Conservation (phyloP, 2,888 invertebrate species). For the Terebella lapidaria region DNA sequence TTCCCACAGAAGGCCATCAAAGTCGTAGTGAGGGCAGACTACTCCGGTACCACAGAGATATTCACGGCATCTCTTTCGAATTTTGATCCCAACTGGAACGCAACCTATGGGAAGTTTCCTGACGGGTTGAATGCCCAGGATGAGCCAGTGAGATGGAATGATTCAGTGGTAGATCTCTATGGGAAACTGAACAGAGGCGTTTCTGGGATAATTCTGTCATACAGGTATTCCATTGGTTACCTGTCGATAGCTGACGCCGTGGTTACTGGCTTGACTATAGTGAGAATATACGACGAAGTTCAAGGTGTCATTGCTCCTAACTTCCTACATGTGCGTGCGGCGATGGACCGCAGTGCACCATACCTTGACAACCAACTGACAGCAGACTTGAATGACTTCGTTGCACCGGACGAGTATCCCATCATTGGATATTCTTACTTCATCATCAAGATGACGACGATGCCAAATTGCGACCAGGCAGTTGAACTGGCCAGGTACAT, state of each 20-base stretch:
- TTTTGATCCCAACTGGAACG: slow-evolving; percentile 33
- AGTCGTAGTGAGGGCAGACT: slow-evolving; percentile 37
- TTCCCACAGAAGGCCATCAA: slow-evolving; percentile 32
- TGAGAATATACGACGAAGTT: slow-evolving; percentile 28
- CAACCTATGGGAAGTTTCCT: slow-evolving; percentile 32
- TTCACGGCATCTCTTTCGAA: slow-evolving; percentile 37
- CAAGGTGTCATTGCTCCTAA: slow-evolving; percentile 28
- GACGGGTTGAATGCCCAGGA: slow-evolving; percentile 15
- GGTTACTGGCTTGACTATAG: slow-evolving; percentile 22
- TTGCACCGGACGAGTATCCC: slow-evolving; percentile 30
- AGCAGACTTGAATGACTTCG: slow-evolving; percentile 25
- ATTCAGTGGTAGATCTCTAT: slow-evolving; percentile 5
- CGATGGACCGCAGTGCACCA: slow-evolving; percentile 26
- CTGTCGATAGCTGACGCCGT: slow-evolving; percentile 32
- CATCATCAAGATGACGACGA: slow-evolving; percentile 28
- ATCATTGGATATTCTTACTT: slow-evolving; percentile 43
- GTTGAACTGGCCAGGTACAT: slow-evolving; percentile 30
- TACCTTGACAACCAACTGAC: slow-evolving; percentile 15
- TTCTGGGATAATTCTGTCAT: slow-evolving; percentile 15
- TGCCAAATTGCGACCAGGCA: slow-evolving; percentile 31
- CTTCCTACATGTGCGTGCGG: slow-evolving; percentile 24
- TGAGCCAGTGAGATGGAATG: slow-evolving; percentile 16
- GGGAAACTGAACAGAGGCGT: slow-evolving; percentile 16
- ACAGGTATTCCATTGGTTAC: slow-evolving; percentile 38
- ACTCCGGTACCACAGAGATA: slow-evolving; percentile 42